Conservation (phyloP, 2,797 vertebrate genomes). For the Acanthurus lineatus region DNA sequence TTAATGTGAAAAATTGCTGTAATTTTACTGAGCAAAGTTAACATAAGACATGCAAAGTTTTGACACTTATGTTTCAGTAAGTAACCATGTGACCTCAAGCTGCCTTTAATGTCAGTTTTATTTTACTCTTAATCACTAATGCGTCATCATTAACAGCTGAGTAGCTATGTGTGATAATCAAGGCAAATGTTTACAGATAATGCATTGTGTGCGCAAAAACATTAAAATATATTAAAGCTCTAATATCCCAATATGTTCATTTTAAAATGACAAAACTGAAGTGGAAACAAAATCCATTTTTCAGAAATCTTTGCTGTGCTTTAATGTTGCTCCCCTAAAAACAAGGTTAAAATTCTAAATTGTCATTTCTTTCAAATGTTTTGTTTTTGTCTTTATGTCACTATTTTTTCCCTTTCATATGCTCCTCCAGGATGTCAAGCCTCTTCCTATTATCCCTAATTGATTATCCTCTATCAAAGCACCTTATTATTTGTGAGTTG, state of each 20-base stretch:
- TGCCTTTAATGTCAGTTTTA: not conserved
- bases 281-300: not conserved
- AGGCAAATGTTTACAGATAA: not conserved
- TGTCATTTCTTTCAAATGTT: slow-evolving; percentile 23
- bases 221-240: not conserved
- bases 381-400: slow-evolving; percentile 40
- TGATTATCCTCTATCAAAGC: slow-evolving; percentile 86
- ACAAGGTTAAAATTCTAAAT: slow-evolving; percentile 19
- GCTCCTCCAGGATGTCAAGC: slow-evolving; percentile 60
- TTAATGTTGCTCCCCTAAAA: slow-evolving; percentile 11
- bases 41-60: slow-evolving; percentile 1
- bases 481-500: slow-evolving; percentile 87
- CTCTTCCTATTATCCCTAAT: slow-evolving; percentile 79
- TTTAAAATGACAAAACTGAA: not conserved
- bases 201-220: not conserved
- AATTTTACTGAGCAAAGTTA: slow-evolving; percentile 6
- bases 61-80: slow-evolving; percentile 7
- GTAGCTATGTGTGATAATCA: not conserved
- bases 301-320: not conserved
- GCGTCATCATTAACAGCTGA: not conserved
- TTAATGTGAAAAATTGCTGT: not conserved
- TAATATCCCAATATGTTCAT: not conserved
- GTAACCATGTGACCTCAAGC: not conserved
- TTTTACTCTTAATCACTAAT: not conserved
- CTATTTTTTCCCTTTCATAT: slow-evolving; percentile 41